Conservation (phyloP, 2,888 invertebrate species). For the Campopleginae sp. region DNA sequence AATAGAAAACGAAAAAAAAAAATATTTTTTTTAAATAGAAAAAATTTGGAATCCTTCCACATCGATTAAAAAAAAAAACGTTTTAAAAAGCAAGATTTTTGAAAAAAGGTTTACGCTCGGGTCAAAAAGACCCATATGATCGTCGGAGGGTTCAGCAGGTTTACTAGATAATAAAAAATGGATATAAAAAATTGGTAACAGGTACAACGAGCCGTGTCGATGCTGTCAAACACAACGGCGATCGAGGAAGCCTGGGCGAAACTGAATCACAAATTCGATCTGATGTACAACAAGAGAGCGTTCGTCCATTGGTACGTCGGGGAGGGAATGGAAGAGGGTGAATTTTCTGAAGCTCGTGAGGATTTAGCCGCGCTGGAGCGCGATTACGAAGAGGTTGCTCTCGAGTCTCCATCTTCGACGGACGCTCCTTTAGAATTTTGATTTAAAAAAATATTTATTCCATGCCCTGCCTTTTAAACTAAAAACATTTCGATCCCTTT, state of each 20-base stretch:
- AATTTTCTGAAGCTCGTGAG: slow-evolving; percentile 95
- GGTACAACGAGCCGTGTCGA: slow-evolving; percentile 81
- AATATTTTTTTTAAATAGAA: no score
- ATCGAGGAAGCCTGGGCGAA: slow-evolving; percentile 85
- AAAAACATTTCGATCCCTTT: slow-evolving; percentile 5
- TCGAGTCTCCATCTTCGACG: slow-evolving; percentile 86
- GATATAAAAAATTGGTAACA: slow-evolving; percentile 51
- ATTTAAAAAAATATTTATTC: neutral
- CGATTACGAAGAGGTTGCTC: slow-evolving; percentile 92
- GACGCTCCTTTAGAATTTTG: slow-evolving; percentile 69
- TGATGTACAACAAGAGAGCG: slow-evolving; percentile 98
- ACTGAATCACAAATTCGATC: slow-evolving; percentile 96
- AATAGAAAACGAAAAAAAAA: no score
- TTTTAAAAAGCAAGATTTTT: no score
- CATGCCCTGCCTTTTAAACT: neutral
- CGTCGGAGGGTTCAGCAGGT: neutral
- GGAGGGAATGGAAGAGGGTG: slow-evolving; percentile 95
- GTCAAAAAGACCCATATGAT: no score
- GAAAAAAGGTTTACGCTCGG: no score
- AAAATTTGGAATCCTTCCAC: no score
- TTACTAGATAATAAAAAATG: neutral
- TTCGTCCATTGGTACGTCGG: slow-evolving; percentile 98
- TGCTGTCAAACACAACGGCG: slow-evolving; percentile 82
- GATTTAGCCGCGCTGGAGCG: slow-evolving; percentile 93
- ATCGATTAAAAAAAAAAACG: no score